Evolutionary conservation across 2,888 invertebrate species (phyloP), one percentile per base, ranked within the genome.

Genomic region (Standfussiana lucernea): DNA sequence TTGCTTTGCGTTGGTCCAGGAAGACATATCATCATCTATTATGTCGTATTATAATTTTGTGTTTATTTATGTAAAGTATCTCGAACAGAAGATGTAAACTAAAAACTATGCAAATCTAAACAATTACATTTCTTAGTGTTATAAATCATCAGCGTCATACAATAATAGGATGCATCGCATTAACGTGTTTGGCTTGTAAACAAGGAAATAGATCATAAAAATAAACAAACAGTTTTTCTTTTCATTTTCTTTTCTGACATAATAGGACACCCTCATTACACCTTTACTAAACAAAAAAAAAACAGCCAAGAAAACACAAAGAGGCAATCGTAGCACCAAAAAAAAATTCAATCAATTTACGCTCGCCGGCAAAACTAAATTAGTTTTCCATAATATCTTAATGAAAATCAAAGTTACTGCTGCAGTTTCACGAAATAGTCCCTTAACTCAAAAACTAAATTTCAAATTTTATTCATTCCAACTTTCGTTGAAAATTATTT

Each of bases 61-160:
- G 18, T 64, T 64, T 40, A 28, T 64, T 64, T 64, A 28, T 64
- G 18, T 18, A 64, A 5, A 64, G n/a, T 10, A n/a, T 10, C 8
- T 40, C 15, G 40, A 15, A 40, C 64, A 64, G 28, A 64, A 28
- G 64, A 18, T n/a, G 40, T 64, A 64, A 64, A 64, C n/a, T 40
- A 10, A 64, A 64, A 64, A 40, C 64, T n/a, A n/a, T n/a, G 24
- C 15, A 15, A 64, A 64, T 28, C n/a, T 18, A 64, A 64, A 64
- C 64, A 64, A 40, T 64, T 8, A 40, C 37, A n/a, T 64, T 40
- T n/a, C 64, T 40, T 40, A 15, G 24, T n/a, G 1, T 15, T n/a
- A 40, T 64, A 64, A 62, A 37, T 37, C 24, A n/a, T 62, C 24
- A 37, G 37, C 62, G 37, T 62, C 37, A 7, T 13, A n/a, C 4